Percentiles rank a stretch among this genome's conserved stretches.
Conservation (phyloP, 2,888 invertebrate species). For the Cyclophora punctaria region DNA sequence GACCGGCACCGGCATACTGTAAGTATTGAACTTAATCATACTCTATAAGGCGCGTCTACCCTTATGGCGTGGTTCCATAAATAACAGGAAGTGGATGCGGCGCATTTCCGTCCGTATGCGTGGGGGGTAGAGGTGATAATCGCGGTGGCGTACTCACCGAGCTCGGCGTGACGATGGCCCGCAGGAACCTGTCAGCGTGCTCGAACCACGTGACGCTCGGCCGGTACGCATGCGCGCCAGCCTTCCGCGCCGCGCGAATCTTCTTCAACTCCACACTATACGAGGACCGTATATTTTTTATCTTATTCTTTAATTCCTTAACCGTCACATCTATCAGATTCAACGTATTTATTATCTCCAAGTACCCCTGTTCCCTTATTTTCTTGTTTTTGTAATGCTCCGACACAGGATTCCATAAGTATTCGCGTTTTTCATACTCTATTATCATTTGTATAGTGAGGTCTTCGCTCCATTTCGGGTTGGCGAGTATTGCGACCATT, state of each 20-base stretch:
- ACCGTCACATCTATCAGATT: constrained; percentile 66
- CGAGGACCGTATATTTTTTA: constrained; percentile 71
- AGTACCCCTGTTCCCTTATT: constrained; percentile 67
- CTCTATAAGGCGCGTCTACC: too few species aligned
- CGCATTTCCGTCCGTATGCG: too few species aligned
- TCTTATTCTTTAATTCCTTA: constrained; percentile 71
- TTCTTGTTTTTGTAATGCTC: constrained; percentile 72
- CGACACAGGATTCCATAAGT: constrained; percentile 69
- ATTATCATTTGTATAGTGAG: constrained; percentile 70
- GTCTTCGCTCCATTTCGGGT: constrained; percentile 72
- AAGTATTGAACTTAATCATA: constrained; percentile 22
- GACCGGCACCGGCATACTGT: constrained; percentile 8
- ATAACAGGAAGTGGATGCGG: too few species aligned
- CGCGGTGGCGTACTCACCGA: constrained; percentile 48
- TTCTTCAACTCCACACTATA: constrained; percentile 73
- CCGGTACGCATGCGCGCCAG: constrained; percentile 72
- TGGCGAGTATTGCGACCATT: constrained; percentile 69
- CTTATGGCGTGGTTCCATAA: too few species aligned
- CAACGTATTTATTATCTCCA: constrained; percentile 65
- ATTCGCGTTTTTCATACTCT: constrained; percentile 69
- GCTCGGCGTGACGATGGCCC: constrained; percentile 72
- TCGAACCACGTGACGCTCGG: constrained; percentile 75
- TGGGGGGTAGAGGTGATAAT: neutral
- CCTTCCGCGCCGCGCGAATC: constrained; percentile 71
- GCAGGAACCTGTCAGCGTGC: constrained; percentile 73